Evolutionary conservation across 2,113 vertebrate species (phyloP), one percentile per base, ranked within the genome.

Genomic region (Etheostoma cragini): DNA sequence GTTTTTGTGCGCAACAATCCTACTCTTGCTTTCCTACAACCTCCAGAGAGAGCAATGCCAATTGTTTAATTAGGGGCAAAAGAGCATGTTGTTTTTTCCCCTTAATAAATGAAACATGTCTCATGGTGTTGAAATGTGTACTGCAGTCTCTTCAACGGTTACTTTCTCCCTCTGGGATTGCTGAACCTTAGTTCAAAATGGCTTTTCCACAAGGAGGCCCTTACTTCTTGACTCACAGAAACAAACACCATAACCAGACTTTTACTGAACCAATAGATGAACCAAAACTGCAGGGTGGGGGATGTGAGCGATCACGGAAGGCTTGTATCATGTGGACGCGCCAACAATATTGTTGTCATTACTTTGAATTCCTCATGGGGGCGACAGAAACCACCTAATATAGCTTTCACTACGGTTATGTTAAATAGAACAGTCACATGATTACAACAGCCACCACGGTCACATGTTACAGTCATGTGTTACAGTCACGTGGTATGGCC

Each of bases 61-160:
- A 62, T n/a, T 65, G 38, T 4, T 11, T 1, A 35, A 52, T 10
- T 0, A 64, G 83, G 83, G 72, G 46, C 71, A 65, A 80, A 66
- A 26, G 60, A 81, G 72, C 81, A 85, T 80, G 76, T 81, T 77
- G 72, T 83, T 69, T 64, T 70, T 71, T 87, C 67, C 47, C 22
- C 5, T 47, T 57, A 13, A 47, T 72, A 73, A 80, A 76, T 80
- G 65, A 67, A 84, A 57, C 86, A 56, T 63, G 80, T 80, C 87
- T 33, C 5, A 26, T 63, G 68, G 71, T 76, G 87, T 58, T 81
- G 84, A 90, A 83, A 89, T 49, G 61, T 75, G 46, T 60, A 42
- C 80, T 38, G 54, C n/a, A 57, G 30, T 60, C 68, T 24, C 30
- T 47, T 81, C 70, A 66, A 47, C 77, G 14, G 21, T 19, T 73